phyloP scores from a whole-genome alignment of 2,113 vertebrate genomes.

The Phoxinus phoxinus region DNA sequence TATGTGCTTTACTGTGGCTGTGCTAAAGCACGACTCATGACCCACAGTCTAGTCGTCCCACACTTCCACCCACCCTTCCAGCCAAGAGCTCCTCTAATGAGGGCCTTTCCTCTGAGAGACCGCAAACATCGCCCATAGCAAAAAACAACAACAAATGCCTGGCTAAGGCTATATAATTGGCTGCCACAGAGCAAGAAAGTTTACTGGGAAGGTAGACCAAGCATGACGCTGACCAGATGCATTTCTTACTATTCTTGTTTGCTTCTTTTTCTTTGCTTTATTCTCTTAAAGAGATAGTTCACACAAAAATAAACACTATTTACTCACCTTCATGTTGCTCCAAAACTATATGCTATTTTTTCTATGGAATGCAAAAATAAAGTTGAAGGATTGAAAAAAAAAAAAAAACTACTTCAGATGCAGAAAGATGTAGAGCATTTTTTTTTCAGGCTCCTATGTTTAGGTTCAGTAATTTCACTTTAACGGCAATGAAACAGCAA shows the following conservation, averaged over 20 bases:
- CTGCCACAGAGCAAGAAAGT: constrained; percentile 26
- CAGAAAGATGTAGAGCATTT: too few relatives aligned
- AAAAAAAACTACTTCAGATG: too few relatives aligned
- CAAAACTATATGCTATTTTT: not conserved
- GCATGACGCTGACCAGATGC: constrained; percentile 6
- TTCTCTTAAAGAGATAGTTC: not conserved
- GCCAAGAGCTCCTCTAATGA: constrained; percentile 35
- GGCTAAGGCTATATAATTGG: constrained; percentile 37
- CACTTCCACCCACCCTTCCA: constrained; percentile 32
- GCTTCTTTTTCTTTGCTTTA: not conserved
- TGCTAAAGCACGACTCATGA: constrained; percentile 17
- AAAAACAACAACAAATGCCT: constrained; percentile 28
- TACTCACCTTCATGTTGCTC: not conserved
- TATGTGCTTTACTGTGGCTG: constrained; percentile 16
- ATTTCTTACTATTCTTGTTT: too few relatives aligned
- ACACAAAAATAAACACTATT: not conserved
- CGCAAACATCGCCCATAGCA: constrained; percentile 39
- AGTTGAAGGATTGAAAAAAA: not conserved
- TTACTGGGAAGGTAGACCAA: constrained; percentile 3
- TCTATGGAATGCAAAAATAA: not conserved
- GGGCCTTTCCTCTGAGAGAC: constrained; percentile 32
- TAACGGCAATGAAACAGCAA: too few relatives aligned
- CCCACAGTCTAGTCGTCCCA: constrained; percentile 23
- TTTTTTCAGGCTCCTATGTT: too few relatives aligned
- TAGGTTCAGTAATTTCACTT: too few relatives aligned